Evolutionary conservation across 2,113 vertebrate species (phyloP).

Genomic region (Ciconia boyciana): DNA sequence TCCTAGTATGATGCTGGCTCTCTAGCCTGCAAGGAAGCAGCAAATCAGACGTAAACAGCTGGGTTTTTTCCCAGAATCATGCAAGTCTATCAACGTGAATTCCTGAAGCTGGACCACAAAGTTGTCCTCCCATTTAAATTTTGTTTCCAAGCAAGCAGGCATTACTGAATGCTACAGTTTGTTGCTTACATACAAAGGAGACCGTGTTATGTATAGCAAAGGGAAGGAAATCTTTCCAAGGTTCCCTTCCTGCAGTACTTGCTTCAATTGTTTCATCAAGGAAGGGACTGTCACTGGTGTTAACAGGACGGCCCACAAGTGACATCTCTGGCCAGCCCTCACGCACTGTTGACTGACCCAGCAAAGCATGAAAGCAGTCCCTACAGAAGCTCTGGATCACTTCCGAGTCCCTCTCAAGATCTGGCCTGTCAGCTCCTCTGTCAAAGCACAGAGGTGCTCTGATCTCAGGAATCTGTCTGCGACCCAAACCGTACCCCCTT

Average conservation of each 20-base stretch:
- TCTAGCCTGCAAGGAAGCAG: background rate
- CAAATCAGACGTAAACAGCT: background rate
- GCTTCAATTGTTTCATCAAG: background rate
- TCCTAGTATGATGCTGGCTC: background rate
- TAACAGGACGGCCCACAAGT: background rate
- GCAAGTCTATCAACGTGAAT: background rate
- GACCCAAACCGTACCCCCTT: rapidly evolving
- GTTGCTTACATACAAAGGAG: background rate
- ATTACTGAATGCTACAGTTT: background rate
- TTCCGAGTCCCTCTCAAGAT: background rate
- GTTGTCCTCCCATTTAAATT: background rate
- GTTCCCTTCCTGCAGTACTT: background rate
- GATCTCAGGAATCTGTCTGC: background rate
- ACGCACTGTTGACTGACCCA: background rate
- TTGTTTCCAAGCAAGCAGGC: background rate
- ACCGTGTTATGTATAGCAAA: background rate
- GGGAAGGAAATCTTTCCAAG: slow-evolving; percentile 13
- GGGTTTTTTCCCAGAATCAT: background rate
- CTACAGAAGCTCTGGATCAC: background rate
- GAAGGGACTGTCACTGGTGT: background rate
- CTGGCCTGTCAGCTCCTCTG: background rate
- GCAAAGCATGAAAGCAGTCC: background rate
- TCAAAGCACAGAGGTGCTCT: background rate
- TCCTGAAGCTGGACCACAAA: background rate
- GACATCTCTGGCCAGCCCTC: background rate